Evolutionary conservation across 2,113 vertebrate genomes (phyloP).

Genomic region (Corvus hawaiiensis): DNA sequence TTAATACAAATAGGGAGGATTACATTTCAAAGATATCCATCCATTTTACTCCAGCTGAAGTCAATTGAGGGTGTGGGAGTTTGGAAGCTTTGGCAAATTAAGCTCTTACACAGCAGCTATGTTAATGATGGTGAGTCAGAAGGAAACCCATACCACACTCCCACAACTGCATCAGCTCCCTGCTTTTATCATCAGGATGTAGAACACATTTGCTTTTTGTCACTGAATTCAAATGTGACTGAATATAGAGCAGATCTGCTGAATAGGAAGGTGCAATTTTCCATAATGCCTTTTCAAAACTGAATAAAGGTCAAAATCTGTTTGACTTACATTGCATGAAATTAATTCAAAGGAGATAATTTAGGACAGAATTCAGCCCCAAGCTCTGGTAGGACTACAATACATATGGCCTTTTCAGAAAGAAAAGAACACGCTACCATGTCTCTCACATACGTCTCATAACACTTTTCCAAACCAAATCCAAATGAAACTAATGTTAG

Average conservation of each 20-base stretch:
- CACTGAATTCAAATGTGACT: conserved; percentile 13
- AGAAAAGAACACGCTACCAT: neutral
- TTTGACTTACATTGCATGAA: conserved; percentile 20
- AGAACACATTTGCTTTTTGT: conserved; percentile 31
- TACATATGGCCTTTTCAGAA: neutral
- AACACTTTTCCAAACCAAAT: neutral
- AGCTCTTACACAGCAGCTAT: neutral
- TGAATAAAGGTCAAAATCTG: conserved; percentile 41
- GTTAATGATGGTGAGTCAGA: conserved; percentile 11
- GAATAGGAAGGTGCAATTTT: conserved; percentile 27
- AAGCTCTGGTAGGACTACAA: neutral
- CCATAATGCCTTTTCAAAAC: conserved; percentile 6
- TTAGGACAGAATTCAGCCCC: conserved; percentile 1
- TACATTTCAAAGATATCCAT: neutral
- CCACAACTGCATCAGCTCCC: neutral
- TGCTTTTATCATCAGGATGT: neutral
- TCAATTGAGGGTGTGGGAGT: neutral
- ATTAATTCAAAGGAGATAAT: conserved; percentile 9
- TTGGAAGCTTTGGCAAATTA: neutral
- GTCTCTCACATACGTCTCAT: neutral
- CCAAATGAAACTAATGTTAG: neutral
- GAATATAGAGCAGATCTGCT: conserved; percentile 5
- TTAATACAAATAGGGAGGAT: neutral
- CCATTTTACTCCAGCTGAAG: neutral
- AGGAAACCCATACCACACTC: neutral